These are phyloP conservation scores for Limenitis camilla DNA, from an alignment of 2,888 invertebrate genomes.

Conservation along the genomic window DNA sequence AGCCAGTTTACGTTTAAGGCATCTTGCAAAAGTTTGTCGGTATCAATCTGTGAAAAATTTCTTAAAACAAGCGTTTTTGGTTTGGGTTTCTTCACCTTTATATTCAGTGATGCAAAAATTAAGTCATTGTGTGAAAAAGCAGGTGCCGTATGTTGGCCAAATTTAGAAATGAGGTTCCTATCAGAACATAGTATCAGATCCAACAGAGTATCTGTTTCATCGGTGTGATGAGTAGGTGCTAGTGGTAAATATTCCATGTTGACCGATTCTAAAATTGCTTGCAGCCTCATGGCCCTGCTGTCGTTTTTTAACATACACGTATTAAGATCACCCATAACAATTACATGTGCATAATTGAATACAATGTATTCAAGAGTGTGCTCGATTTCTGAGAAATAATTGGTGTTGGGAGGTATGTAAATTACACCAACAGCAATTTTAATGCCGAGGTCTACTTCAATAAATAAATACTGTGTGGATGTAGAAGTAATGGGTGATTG, in stretches of 20 bases:
- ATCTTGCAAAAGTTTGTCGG: too few relatives aligned
- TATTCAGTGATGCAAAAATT: too few relatives aligned
- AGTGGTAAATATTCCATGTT: background rate
- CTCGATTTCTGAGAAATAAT: background rate
- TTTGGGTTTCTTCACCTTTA: too few relatives aligned
- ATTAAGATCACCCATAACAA: background rate
- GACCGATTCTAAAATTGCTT: background rate
- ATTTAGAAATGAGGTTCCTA: too few relatives aligned
- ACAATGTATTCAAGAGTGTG: background rate
- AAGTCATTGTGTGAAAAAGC: too few relatives aligned
- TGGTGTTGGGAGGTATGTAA: conserved; percentile 1
- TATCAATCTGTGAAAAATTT: too few relatives aligned
- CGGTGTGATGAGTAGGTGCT: background rate
- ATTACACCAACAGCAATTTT: conserved; percentile 1
- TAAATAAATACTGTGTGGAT: background rate
- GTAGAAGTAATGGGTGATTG: background rate
- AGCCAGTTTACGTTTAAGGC: too few relatives aligned
- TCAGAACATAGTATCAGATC: background rate
- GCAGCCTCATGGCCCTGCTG: background rate
- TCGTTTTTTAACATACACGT: background rate
- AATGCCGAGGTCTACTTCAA: background rate
- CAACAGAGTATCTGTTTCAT: background rate
- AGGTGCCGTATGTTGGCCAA: too few relatives aligned
- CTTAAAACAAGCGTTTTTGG: too few relatives aligned
- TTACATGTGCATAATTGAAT: background rate